phyloP scores from a whole-genome alignment of 2,113 vertebrate species.

The Misgurnus anguillicaudatus region DNA sequence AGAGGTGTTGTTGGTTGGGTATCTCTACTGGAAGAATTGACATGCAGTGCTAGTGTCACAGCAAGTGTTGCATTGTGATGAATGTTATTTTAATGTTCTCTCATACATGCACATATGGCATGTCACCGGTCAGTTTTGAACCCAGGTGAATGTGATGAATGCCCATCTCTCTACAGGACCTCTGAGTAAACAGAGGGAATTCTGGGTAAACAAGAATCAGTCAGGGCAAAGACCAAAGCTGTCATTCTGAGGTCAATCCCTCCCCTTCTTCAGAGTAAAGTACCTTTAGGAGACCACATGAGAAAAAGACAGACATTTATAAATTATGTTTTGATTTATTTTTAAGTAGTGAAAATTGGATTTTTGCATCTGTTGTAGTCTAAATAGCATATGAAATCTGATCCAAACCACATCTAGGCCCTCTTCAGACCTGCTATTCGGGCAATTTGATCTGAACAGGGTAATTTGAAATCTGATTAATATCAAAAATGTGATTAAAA shows the following conservation, averaged over 20 bases:
- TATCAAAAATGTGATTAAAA: too few species aligned
- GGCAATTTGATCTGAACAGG: too few species aligned
- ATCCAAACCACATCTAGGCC: too few species aligned
- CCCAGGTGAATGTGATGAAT: conserved; percentile 54
- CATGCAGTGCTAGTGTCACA: background rate
- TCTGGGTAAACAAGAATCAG: conserved; percentile 60
- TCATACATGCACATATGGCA: conserved; percentile 3
- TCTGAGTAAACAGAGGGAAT: conserved; percentile 46
- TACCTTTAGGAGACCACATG: background rate
- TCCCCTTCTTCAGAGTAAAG: background rate
- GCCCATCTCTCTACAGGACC: conserved; percentile 47
- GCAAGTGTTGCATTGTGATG: background rate
- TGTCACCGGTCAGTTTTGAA: background rate
- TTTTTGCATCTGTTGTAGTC: too few species aligned
- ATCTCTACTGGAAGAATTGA: background rate
- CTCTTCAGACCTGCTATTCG: too few species aligned
- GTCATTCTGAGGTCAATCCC: conserved; percentile 45
- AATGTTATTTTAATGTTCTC: background rate
- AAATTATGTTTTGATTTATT: background rate
- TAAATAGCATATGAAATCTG: too few species aligned
- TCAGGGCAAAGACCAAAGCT: conserved; percentile 46
- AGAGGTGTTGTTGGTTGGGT: too few species aligned
- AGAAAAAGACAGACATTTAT: background rate
- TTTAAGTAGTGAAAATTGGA: too few species aligned
- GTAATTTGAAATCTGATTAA: too few species aligned